These are phyloP conservation scores for Eupithecia insigniata DNA, from an alignment of 2,888 invertebrate species.

Conservation along the genomic window DNA sequence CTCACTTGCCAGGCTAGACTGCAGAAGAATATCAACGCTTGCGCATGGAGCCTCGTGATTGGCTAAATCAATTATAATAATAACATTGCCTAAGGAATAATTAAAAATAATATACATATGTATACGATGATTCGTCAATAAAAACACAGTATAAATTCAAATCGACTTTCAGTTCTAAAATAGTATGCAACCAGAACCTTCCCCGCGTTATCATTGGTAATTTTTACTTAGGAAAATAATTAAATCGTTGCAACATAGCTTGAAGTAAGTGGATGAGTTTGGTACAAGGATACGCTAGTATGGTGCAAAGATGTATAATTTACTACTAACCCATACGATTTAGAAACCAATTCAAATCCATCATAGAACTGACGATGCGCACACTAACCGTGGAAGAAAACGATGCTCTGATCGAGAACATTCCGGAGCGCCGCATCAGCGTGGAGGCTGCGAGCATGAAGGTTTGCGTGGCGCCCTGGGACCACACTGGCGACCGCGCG, in stretches of 20 bases:
- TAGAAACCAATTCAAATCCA: slow-evolving; percentile 11
- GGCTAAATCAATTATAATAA: no score
- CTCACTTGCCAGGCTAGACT: no score
- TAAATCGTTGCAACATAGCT: neutral
- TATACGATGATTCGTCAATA: no score
- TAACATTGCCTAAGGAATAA: no score
- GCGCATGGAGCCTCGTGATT: no score
- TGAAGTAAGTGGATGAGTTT: neutral
- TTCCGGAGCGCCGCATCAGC: slow-evolving; percentile 61
- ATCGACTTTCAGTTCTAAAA: no score
- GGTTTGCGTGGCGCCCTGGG: slow-evolving; percentile 60
- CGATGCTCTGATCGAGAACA: slow-evolving; percentile 66
- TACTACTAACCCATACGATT: neutral
- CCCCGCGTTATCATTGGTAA: no score
- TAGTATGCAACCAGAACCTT: no score
- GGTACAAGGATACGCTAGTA: neutral
- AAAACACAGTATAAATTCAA: no score
- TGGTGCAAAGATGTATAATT: neutral
- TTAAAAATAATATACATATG: no score
- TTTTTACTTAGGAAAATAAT: neutral
- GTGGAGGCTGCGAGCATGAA: slow-evolving; percentile 54
- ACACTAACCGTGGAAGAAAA: slow-evolving; percentile 73
- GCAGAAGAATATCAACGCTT: no score
- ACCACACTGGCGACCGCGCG: slow-evolving; percentile 57
- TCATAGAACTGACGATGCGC: slow-evolving; percentile 58